Evolutionary conservation across 2,797 vertebrate genomes (phyloP), one percentile per base, ranked within the genome.

Genomic region (Rachycentron canadum): DNA sequence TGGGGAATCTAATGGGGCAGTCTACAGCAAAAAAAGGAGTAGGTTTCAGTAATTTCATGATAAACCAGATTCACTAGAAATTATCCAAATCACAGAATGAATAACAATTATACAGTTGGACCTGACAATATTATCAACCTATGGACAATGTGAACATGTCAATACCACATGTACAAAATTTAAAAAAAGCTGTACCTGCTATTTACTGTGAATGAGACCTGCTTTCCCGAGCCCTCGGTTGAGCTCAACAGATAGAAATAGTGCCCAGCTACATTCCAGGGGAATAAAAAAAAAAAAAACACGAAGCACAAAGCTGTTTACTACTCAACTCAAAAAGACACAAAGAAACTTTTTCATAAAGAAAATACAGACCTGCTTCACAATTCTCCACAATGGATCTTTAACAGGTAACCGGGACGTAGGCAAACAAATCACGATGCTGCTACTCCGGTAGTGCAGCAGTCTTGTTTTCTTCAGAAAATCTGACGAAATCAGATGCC

Each of bases 401-500:
- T 41, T 41, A 16, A 40, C 38, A 40, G 13, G 10, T 40, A 11
- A 12, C 38, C n/a, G n/a, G n/a, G n/a, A n/a, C n/a, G n/a, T n/a
- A n/a, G n/a, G n/a, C n/a, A n/a, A n/a, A n/a, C n/a, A n/a, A n/a
- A n/a, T n/a, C n/a, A n/a, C n/a, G n/a, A n/a, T n/a, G n/a, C n/a
- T n/a, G n/a, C n/a, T n/a, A n/a, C n/a, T n/a, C n/a, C n/a, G n/a
- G n/a, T n/a, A n/a, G n/a, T n/a, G n/a, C n/a, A n/a, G n/a, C n/a
- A n/a, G n/a, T n/a, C n/a, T n/a, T n/a, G n/a, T n/a, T 30, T 12
- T 19, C 28, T 26, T 21, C 7, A 50, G 7, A 50, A 26, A 52
- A 45, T 41, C 17, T 43, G 26, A 58, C 16, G 17, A 78, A 63
- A 67, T 63, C 21, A 56, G 45, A 49, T 36, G 21, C 19, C 67